These are phyloP conservation scores for Hyles lineata DNA, from an alignment of 2,888 invertebrate species.

Conservation along the genomic window DNA sequence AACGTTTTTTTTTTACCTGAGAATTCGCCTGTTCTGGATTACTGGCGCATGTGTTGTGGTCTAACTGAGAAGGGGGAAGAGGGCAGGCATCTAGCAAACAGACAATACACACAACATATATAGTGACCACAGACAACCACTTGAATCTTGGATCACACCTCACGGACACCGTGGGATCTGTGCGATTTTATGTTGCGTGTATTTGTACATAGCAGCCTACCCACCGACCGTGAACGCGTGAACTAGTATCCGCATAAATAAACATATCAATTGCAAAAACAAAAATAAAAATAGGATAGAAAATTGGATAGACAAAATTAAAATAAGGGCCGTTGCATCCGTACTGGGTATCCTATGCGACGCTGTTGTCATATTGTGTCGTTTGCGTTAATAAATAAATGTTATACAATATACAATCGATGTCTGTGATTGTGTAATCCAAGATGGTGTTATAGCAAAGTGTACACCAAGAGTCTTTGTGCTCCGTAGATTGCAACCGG, in stretches of 20 bases:
- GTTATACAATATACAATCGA: conserved; percentile 51
- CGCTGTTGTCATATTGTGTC: conserved; percentile 25
- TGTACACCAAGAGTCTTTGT: conserved; percentile 85
- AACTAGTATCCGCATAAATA: conserved; percentile 43
- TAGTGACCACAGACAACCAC: conserved; percentile 85
- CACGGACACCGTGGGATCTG: conserved; percentile 75
- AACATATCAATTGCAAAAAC: conserved; percentile 50
- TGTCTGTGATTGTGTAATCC: conserved; percentile 84
- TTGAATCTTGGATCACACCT: conserved; percentile 84
- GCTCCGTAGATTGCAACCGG: conserved; percentile 85
- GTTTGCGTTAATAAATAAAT: conserved; percentile 22
- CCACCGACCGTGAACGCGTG: conserved; percentile 59
- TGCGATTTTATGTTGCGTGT: conserved; percentile 82
- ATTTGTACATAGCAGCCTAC: conserved; percentile 76
- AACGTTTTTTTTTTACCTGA: conserved; percentile 87
- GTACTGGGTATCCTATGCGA: conserved; percentile 32
- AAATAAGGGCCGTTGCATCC: conserved; percentile 59
- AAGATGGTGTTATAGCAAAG: conserved; percentile 82
- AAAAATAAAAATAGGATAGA: conserved; percentile 78
- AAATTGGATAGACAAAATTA: conserved; percentile 78
- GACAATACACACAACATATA: conserved; percentile 92
- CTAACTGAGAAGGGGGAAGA: conserved; percentile 94
- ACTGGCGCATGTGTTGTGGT: conserved; percentile 92
- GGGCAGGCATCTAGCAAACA: conserved; percentile 98
- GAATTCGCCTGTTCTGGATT: conserved; percentile 89